Base-by-base conservation (phyloP, 2,113 vertebrate species). In the Brevimyrus niger region DNA sequence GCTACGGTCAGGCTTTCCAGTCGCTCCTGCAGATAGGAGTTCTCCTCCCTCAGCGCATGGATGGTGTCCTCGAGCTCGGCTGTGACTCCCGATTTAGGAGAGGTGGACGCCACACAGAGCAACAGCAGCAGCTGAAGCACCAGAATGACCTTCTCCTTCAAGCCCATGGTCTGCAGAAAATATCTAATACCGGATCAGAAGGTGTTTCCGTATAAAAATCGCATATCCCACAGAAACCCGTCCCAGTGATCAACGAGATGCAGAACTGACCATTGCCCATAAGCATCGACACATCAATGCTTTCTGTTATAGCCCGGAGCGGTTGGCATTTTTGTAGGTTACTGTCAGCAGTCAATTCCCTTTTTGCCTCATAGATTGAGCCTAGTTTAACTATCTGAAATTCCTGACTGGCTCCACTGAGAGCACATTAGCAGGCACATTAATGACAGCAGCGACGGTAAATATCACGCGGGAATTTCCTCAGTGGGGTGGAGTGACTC, bases 1-100 rank as follows among this genome's bases (percentile, higher is more conserved):
- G 94, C 94, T 2, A 87, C 88, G 11, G 93, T 94, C 80, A 95
- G 91, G 88, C 94, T 95, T 87, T 95, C 94, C 92, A 96, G 92
- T 13, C 88, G 91, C 69, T 94, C 90, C 89, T 95, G 94, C 48
- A 96, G 92, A 61, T 94, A 92, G 4, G 94, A 38, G 88, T 95
- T 95, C 88, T 96, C 94, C 38, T 94, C 93, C 84, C 94, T 94
- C 58, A 95, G 92, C 76, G 91, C 90, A 84, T 94, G 91, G 86
- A 96, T 94, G 80, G 94, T 96, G 44, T 96, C 94, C 38, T 95
- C 94, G 27, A 96, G 93, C 91, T 96, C 94, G 38, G 94, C 95
- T 0, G 91, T 90, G 8, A 88, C 92, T 84, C 90, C 84, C 0
- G 85, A 51, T 27, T 17, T 53, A 47, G 90, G 90, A 35, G 92